Percentiles rank a stretch among this genome's conserved stretches.
phyloP scores from a whole-genome alignment of 2,797 vertebrate genomes.

The Myotis findleyi region DNA sequence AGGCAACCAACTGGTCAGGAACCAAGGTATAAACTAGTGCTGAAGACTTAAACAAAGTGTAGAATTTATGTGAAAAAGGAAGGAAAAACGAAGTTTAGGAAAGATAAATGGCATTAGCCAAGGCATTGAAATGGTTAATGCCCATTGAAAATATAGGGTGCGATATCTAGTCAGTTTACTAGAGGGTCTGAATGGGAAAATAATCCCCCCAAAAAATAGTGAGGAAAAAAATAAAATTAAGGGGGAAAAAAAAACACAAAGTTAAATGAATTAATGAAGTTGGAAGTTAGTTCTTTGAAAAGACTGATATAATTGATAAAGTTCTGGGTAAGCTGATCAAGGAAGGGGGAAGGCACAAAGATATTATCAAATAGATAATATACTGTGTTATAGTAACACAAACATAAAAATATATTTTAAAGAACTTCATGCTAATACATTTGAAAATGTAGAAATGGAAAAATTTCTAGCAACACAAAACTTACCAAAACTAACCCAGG shows the following conservation, averaged over 20 bases:
- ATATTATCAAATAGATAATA: background rate
- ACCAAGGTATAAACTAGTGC: background rate
- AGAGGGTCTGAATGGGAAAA: background rate
- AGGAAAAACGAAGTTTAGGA: background rate
- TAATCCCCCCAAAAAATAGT: background rate
- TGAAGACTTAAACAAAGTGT: background rate
- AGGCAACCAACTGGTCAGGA: background rate
- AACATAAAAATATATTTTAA: background rate
- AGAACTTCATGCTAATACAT: background rate
- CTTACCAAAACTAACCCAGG: background rate
- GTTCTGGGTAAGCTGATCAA: background rate
- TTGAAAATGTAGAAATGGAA: conserved; percentile 6
- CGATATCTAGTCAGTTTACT: background rate
- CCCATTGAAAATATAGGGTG: background rate
- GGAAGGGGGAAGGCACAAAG: background rate
- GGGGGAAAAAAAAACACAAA: background rate
- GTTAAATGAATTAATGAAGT: background rate
- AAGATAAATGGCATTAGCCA: background rate
- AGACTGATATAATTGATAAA: background rate
- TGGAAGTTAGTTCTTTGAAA: conserved; percentile 14
- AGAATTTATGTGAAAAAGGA: background rate
- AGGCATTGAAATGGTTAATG: background rate
- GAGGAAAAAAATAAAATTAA: background rate
- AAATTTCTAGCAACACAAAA: background rate
- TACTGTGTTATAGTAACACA: background rate